A percentile compares a stretch with the other conserved stretches of the same genome.
Evolutionary conservation across 2,797 vertebrate species (phyloP).

Genomic region (Glyptemys insculpta): DNA sequence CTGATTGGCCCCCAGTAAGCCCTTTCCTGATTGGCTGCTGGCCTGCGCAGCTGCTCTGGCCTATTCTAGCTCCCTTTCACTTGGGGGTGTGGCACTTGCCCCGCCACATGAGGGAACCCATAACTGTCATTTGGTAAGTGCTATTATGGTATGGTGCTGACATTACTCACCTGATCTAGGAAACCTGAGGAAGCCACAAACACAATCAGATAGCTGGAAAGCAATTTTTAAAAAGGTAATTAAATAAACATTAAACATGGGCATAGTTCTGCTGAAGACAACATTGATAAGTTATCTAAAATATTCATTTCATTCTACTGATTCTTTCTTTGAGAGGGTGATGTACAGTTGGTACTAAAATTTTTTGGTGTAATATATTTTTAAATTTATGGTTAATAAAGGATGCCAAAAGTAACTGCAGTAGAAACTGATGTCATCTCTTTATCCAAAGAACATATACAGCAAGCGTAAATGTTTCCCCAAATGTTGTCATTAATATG

Average conservation of each 20-base stretch:
- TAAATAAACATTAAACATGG: background rate
- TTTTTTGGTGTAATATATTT: background rate
- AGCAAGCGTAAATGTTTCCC: background rate
- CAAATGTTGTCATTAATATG: background rate
- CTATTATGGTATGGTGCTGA: slow-evolving; percentile 8
- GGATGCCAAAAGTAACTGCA: background rate
- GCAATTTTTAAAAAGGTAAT: background rate
- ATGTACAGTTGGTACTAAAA: background rate
- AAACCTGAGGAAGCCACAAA: slow-evolving; percentile 8
- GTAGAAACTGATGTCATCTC: background rate
- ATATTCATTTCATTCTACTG: background rate
- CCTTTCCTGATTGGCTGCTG: too few relatives aligned
- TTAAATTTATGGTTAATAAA: background rate
- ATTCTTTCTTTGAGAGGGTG: background rate
- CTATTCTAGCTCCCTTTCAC: too few relatives aligned
- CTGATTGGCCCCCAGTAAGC: too few relatives aligned
- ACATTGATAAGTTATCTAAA: background rate
- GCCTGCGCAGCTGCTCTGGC: too few relatives aligned
- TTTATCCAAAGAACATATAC: background rate
- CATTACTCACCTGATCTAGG: background rate
- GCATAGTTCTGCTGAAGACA: background rate
- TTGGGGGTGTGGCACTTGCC: too few relatives aligned
- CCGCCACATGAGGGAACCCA: background rate
- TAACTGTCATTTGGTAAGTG: background rate
- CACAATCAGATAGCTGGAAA: background rate